phyloP scores from a whole-genome alignment of 2,888 invertebrate genomes.

The Trichogramma dendrolimi region DNA sequence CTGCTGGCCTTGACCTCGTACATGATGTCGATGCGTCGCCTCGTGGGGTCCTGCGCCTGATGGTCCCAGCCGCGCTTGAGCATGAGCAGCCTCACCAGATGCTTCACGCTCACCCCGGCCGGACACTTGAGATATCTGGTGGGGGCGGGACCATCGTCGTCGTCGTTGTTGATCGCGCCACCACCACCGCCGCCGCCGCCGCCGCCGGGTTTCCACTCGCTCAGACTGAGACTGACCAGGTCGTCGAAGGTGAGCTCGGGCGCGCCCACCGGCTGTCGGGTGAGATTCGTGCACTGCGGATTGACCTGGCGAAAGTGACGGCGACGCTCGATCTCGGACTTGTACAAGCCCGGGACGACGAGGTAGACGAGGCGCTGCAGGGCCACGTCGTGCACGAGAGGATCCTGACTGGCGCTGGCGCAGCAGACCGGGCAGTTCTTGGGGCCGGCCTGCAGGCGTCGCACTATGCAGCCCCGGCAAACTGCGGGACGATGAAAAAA shows the following conservation, averaged over 20 bases:
- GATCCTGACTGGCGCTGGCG: conserved; percentile 34
- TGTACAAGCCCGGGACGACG: conserved; percentile 45
- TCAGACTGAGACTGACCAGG: conserved; percentile 42
- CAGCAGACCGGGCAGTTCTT: conserved; percentile 44
- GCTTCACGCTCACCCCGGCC: conserved; percentile 82
- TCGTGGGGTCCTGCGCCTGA: conserved; percentile 28
- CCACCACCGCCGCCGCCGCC: conserved; percentile 22
- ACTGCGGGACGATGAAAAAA: conserved; percentile 30
- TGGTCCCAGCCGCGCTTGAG: conserved; percentile 47
- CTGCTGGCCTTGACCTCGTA: conserved; percentile 30
- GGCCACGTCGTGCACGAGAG: conserved; percentile 39
- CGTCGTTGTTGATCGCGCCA: conserved; percentile 32
- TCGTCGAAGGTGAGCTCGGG: conserved; percentile 43
- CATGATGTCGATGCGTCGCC: conserved; percentile 41
- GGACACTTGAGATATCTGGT: conserved; percentile 83
- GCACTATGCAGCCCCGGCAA: conserved; percentile 47
- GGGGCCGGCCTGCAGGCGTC: conserved; percentile 40
- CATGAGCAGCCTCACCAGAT: conserved; percentile 81
- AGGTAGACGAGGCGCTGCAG: conserved; percentile 44
- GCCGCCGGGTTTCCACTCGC: conserved; percentile 31
- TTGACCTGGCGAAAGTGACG: conserved; percentile 43
- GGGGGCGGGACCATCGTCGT: conserved; percentile 23
- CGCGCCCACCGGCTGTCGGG: conserved; percentile 35
- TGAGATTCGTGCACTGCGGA: conserved; percentile 40
- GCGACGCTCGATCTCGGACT: conserved; percentile 43